Evolutionary conservation across 2,888 invertebrate species (phyloP), one percentile per base, ranked within the genome.

Genomic region (Graphium colonna): DNA sequence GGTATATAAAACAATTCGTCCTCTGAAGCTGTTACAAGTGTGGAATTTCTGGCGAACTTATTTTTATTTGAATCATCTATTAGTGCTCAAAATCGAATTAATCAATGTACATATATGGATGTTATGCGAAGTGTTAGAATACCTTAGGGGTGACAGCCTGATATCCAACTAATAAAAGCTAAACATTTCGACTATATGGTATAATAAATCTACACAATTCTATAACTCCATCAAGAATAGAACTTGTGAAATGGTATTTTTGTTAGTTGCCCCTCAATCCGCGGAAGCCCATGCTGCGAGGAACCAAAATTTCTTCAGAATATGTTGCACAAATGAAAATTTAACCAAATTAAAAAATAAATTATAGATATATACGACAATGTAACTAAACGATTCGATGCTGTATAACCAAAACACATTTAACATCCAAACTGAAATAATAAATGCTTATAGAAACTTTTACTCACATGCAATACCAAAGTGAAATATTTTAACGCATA

Each of bases 281-380:
- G 72, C 69, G 52, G 41, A 76, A 78, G 80, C 75, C 68, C 79
- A 80, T 80, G 80, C 80, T 74, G 79, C 79, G 63, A 54, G 63
- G 21, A 59, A 67, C n/a, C 10, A 31, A 31, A 10, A 31, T 9
- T 31, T 31, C 5, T 31, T 10, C 8, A 9, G 1, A 10, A 9
- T 9, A 31, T 31, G 31, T 31, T 7, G 31, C 31, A 31, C 31
- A 64, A 67, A 66, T 36, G 45, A 44, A 50, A 42, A 44, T 28
- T 51, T 15, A 21, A 31, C 31, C 8, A 10, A 10, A 31, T 9
- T 7, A 31, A 31, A 31, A 31, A 31, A 31, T 31, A 9, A 31
- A 31, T 7, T 31, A 31, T 7, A 31, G 8, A 9, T 31, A 31
- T 9, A 31, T 10, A 31, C 10, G 31, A 31, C 10, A 31, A 26